Evolutionary conservation across 2,113 vertebrate genomes (phyloP), one percentile per base, ranked within the genome.

Genomic region (Salvelinus sp.): DNA sequence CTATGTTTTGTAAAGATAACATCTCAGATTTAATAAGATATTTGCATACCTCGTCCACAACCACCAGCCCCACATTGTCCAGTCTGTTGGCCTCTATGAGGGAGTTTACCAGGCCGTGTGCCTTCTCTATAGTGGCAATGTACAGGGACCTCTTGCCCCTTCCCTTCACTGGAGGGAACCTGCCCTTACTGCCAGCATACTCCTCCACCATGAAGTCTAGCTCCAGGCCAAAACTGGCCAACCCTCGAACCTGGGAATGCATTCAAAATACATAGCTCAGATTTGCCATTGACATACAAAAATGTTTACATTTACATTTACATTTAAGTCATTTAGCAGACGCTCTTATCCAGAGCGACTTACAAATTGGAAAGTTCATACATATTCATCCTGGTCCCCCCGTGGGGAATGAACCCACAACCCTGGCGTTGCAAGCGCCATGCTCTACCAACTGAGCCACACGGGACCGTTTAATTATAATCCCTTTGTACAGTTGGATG

Each of bases 121-220:
- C 96, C 79, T 98, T 99, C 82, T 99, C 98, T 78, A 98, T 98
- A 0, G 98, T 99, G 16, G 97, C 93, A 68, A 99, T 87, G 79
- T 96, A 99, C 0, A 99, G 88, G 0, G 95, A 97, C 1, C 89
- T 95, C 70, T 92, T 95, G 5, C 70, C 82, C 69, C 95, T 95
- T 72, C 95, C 94, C 88, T 95, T 98, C 78, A 96, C 87, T 0
- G 98, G 97, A 70, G 98, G 98, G 82, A 98, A 96, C 88, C 82
- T 93, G 74, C 98, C 98, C 91, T 97, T 99, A 83, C 96, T 98
- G 82, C 96, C 97, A 0, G 97, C 97, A 10, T 99, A 99, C 89
- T 99, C 97, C 91, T 98, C 98, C 85, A 99, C 95, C 90, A 97
- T 89, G 92, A 99, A 98, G 83, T 93, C 96, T 81, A 99, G 82